Conservation (phyloP, 2,113 vertebrate genomes). For the Charadrius vociferus region DNA sequence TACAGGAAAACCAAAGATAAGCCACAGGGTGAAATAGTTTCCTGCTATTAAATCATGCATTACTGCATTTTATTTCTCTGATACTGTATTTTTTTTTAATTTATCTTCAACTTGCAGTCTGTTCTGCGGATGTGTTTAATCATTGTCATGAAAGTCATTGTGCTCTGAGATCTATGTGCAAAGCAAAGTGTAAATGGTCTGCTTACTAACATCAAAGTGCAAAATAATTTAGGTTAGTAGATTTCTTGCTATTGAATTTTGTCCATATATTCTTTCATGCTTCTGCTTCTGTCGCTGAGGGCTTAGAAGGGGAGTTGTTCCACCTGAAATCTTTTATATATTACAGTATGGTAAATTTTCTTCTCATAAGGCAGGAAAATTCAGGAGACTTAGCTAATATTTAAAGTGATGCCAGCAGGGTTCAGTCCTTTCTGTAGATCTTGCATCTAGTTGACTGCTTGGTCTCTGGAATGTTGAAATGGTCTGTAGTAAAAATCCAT, state of each 20-base stretch:
- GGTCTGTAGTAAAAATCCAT: not conserved
- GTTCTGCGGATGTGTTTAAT: slow-evolving; percentile 30
- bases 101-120: slow-evolving; percentile 27
- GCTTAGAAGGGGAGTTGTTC: not conserved
- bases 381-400: not conserved
- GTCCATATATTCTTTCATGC: not conserved
- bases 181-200: slow-evolving; percentile 30
- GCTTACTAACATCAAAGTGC: slow-evolving; percentile 37
- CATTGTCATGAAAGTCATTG: not conserved
- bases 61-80: not conserved
- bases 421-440: not conserved
- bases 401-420: not conserved
- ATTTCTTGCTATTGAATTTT: slow-evolving; percentile 44
- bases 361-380: not conserved
- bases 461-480: not conserved
- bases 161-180: slow-evolving; percentile 38
- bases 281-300: not conserved
- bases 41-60: slow-evolving; percentile 23
- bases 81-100: not conserved
- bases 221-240: slow-evolving; percentile 10
- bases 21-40: slow-evolving; percentile 23
- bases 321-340: not conserved
- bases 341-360: not conserved
- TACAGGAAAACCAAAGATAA: not conserved
- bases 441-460: not conserved